Conservation (phyloP, 1,140 invertebrate species). For the Phenacoccus solenopsis region DNA sequence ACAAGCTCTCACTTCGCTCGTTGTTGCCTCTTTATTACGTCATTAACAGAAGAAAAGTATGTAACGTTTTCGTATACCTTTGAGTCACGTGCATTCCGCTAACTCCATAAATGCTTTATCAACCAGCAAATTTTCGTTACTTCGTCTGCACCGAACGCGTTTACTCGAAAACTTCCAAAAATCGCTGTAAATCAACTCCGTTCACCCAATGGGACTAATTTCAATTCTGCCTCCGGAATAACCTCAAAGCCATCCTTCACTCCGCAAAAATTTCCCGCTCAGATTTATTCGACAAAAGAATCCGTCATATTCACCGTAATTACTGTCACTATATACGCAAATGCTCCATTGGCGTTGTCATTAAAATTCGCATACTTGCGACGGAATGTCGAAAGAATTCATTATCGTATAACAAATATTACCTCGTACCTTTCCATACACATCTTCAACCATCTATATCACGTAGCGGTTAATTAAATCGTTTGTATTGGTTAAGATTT, state of each 20-base stretch:
- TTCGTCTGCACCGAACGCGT: background rate
- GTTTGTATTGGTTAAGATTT: background rate
- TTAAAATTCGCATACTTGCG: background rate
- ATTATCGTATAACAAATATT: background rate
- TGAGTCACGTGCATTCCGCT: background rate
- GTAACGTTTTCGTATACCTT: background rate
- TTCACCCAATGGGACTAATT: too few species aligned
- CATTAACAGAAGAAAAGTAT: background rate
- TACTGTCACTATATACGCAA: background rate
- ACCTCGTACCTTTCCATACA: background rate
- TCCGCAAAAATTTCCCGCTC: background rate
- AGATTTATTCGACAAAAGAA: background rate
- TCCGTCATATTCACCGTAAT: background rate
- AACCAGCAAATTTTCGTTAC: background rate
- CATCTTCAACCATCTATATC: background rate
- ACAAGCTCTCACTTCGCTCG: background rate
- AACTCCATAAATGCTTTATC: conserved; percentile 4
- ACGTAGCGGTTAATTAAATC: background rate
- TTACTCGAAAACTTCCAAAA: background rate
- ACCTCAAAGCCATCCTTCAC: background rate
- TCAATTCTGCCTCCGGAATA: too few species aligned
- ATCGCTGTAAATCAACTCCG: background rate
- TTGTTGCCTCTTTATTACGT: conserved; percentile 10
- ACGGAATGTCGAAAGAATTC: background rate
- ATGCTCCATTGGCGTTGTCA: background rate